Evolutionary conservation across 2,797 vertebrate genomes (phyloP).

Genomic region (Geotria australis): DNA sequence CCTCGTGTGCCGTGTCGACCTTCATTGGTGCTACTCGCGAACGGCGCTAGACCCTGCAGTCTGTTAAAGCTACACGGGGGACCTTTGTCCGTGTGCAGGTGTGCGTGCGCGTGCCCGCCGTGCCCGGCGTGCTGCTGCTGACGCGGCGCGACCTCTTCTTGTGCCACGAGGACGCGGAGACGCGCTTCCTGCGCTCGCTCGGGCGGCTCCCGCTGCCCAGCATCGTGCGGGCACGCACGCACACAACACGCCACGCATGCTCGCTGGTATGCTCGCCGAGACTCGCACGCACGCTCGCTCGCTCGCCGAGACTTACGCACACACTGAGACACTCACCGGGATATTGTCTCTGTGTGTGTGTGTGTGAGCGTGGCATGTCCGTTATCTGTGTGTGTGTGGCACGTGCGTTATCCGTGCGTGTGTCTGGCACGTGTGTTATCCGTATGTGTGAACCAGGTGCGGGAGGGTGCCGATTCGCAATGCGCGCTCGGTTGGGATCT

Average conservation of each 20-base stretch:
- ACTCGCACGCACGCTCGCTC: too few species aligned
- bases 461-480: constrained; percentile 8
- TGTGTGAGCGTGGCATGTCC: constrained; percentile 1
- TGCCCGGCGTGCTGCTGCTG: constrained; percentile 81
- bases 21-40: too few species aligned
- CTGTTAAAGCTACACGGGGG: too few species aligned
- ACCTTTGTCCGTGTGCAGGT: too few species aligned
- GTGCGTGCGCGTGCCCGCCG: constrained; percentile 14
- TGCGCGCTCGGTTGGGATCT: constrained; percentile 60
- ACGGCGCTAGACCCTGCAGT: too few species aligned
- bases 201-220: constrained; percentile 27
- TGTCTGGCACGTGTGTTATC: neutral
- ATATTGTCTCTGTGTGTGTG: neutral
- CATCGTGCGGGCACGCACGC: constrained; percentile 18
- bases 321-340: too few species aligned
- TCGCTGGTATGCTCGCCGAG: constrained; percentile 25
- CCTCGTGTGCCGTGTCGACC: too few species aligned
- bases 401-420: neutral
- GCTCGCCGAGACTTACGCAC: too few species aligned
- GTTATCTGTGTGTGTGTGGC: constrained; percentile 29
- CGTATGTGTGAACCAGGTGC: constrained; percentile 54
- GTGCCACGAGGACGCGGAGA: constrained; percentile 91
- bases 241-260: constrained; percentile 44
- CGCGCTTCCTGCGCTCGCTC: constrained; percentile 73
- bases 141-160: constrained; percentile 42